Percentiles rank a stretch among this genome's conserved stretches.
phyloP scores from a whole-genome alignment of 2,888 invertebrate genomes.

The Ophion ellenae region DNA sequence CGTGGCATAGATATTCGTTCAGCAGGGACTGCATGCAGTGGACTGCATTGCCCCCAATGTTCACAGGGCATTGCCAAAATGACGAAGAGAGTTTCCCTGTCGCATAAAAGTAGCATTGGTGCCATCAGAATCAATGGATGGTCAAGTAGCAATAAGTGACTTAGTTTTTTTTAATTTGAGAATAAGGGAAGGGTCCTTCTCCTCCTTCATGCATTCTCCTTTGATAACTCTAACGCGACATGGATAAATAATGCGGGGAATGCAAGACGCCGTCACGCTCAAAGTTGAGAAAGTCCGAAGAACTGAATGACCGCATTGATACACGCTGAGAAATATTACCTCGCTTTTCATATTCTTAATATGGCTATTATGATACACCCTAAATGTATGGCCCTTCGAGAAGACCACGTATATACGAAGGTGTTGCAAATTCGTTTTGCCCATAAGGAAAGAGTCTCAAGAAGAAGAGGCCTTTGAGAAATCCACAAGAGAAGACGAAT shows the following conservation, averaged over 20 bases:
- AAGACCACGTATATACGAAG: constrained; percentile 1
- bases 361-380: constrained; percentile 8
- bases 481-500: constrained; percentile 12
- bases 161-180: neutral
- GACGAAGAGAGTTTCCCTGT: neutral
- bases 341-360: neutral
- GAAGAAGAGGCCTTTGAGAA: constrained; percentile 33
- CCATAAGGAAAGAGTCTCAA: constrained; percentile 16
- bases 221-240: neutral
- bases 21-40: no score
- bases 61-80: neutral
- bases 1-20: no score
- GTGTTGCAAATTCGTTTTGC: constrained; percentile 42
- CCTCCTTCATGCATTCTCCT: neutral
- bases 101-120: no score
- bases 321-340: neutral
- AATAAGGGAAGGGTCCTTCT: neutral
- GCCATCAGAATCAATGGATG: neutral
- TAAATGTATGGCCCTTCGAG: constrained; percentile 17
- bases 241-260: neutral
- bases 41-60: no score
- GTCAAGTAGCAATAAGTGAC: neutral
- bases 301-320: neutral
- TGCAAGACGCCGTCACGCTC: neutral
- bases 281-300: constrained; percentile 2